Base-by-base conservation (phyloP, 2,797 vertebrate genomes). In the Oreochromis mossambicus region DNA sequence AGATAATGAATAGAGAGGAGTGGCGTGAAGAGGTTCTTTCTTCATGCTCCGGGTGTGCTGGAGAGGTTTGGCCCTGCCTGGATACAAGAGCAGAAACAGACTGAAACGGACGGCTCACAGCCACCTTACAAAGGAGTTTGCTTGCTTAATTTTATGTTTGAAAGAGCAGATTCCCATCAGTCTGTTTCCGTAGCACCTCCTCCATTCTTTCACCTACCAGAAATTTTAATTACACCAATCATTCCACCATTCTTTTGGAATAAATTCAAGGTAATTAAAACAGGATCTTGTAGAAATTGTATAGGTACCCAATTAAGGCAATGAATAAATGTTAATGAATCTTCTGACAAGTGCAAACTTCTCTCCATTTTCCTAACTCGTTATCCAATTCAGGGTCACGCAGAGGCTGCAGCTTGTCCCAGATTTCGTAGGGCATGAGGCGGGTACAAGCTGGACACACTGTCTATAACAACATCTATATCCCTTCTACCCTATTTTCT, bases 1-100 rank as follows among this genome's bases (percentile, higher is more conserved):
- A 85, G 86, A 91, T 91, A 87, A 93, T 88, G 86, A 90, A 92
- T 80, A 86, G 79, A 89, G 82, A 89, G 86, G 75, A 88, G 83
- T 66, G 81, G 84, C 56, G 13, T 88, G 78, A 88, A 89, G 90
- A 91, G 91, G 87, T 85, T 86, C 84, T 84, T 89, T 84, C 86
- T 87, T 86, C 58, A 50, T 86, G 83, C 83, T 75, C 7, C 1
- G 73, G 66, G 80, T 85, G 84, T 80, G 79, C 63, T 91, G 38
- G 63, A 89, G 85, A 87, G 88, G 54, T 75, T 84, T 82, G 70
- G 68, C 41, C 55, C 82, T 85, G 86, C 80, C 68, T 83, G 75
- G n/a, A 58, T 70, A 55, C 61, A 70, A 85, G 88, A 91, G 77
- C 81, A 68, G 80, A 6, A 61, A 29, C 46, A 55, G 61, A 19